These are phyloP conservation scores for Metacarcinus magister DNA, from an alignment of 2,888 invertebrate genomes.

Conservation along the genomic window DNA sequence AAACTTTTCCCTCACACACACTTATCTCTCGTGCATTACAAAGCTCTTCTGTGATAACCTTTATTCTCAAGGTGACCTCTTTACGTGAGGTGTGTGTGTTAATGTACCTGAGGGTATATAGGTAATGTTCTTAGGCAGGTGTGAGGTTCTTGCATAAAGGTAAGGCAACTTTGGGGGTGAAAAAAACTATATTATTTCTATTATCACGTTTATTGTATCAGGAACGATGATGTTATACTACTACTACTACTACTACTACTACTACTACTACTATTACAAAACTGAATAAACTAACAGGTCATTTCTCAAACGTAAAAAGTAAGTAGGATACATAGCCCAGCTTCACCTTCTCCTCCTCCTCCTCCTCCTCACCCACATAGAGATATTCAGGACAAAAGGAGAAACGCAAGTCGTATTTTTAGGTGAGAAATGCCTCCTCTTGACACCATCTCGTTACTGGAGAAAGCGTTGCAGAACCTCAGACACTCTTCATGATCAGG, in stretches of 20 bases:
- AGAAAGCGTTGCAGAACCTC: background rate
- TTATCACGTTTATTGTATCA: background rate
- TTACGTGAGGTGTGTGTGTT: background rate
- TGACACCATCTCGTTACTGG: background rate
- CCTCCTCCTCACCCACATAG: background rate
- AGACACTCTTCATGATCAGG: background rate
- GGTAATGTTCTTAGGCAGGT: background rate
- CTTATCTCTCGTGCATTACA: background rate
- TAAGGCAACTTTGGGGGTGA: background rate
- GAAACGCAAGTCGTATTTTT: background rate
- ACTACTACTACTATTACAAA: background rate
- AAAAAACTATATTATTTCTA: background rate
- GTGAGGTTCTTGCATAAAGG: background rate
- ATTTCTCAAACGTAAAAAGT: too few species aligned
- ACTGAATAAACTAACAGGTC: too few species aligned
- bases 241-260: background rate
- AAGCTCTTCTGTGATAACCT: background rate
- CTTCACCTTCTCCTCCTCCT: background rate
- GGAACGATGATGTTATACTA: background rate
- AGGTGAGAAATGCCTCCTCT: background rate
- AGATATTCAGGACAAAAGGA: slow-evolving; percentile 31
- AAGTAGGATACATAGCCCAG: background rate
- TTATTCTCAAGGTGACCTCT: background rate
- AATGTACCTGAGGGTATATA: background rate
- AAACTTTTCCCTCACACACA: background rate